phyloP scores from a whole-genome alignment of 2,797 vertebrate species.

The Epinephelus malabaricus region DNA sequence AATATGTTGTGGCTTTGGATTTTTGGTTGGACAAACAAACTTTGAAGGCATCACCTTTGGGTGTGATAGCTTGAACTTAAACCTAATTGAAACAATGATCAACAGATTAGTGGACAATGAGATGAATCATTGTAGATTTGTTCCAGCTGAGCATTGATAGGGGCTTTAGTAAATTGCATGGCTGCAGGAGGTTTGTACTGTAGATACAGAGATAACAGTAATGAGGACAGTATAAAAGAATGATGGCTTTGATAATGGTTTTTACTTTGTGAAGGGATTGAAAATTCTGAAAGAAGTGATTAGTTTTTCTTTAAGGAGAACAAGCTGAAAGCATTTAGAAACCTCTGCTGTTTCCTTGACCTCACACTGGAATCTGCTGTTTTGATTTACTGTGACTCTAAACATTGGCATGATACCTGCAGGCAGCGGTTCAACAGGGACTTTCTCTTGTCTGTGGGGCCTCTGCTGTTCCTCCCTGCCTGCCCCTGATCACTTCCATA shows the following conservation, averaged over 20 bases:
- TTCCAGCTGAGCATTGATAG: neutral
- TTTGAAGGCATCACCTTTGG: neutral
- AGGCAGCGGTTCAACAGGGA: conserved; percentile 18
- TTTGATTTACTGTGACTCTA: conserved; percentile 1
- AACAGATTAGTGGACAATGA: neutral
- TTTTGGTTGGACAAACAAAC: too few relatives aligned
- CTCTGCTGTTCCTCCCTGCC: conserved; percentile 27
- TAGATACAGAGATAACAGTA: neutral
- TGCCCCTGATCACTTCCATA: conserved; percentile 61
- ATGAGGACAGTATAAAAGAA: neutral
- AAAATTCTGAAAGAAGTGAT: neutral
- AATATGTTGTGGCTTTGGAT: neutral
- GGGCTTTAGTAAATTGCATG: neutral
- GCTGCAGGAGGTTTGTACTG: neutral
- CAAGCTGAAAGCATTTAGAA: conserved; percentile 1
- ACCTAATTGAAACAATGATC: neutral
- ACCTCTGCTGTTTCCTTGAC: neutral
- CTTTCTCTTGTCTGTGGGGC: conserved; percentile 37
- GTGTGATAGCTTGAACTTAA: neutral
- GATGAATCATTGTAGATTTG: neutral
- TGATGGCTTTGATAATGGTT: neutral
- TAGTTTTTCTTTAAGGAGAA: neutral
- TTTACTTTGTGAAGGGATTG: neutral
- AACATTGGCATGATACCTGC: conserved; percentile 14
- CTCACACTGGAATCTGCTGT: conserved; percentile 17